Conservation (phyloP, 2,888 invertebrate species). For the Daptonema setosum region DNA sequence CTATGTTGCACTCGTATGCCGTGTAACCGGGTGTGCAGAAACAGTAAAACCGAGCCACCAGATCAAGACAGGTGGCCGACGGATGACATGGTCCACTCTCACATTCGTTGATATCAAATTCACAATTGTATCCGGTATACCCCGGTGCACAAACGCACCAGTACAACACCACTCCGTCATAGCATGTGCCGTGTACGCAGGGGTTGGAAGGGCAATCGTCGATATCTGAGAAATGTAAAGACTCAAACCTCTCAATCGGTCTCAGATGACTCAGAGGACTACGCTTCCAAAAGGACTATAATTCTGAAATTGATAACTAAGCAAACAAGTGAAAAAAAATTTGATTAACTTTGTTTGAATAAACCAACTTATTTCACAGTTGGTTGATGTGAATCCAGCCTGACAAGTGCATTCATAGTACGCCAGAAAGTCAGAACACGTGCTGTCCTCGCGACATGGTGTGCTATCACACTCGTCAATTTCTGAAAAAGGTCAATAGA, state of each 20-base stretch:
- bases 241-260: no score
- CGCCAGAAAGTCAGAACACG: neutral
- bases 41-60: neutral
- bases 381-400: constrained; percentile 70
- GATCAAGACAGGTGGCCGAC: neutral
- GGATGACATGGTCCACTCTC: neutral
- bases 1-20: neutral
- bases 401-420: constrained; percentile 50
- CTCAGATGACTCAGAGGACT: no score
- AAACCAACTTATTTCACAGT: constrained; percentile 65
- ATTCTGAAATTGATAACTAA: neutral
- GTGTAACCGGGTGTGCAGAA: neutral
- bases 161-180: neutral
- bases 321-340: neutral
- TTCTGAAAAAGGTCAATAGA: neutral
- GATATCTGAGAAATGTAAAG: no score
- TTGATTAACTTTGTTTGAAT: constrained; percentile 39
- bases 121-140: neutral
- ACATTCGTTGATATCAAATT: constrained; percentile 1
- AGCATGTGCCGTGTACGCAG: constrained; percentile 1
- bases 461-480: neutral
- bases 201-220: constrained; percentile 2
- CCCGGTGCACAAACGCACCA: neutral
- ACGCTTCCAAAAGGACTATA: no score
- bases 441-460: neutral